A percentile compares a stretch with the other conserved stretches of the same genome.
These are phyloP conservation scores for Columbina picui DNA, from an alignment of 2,113 vertebrate species.

Conservation along the genomic window DNA sequence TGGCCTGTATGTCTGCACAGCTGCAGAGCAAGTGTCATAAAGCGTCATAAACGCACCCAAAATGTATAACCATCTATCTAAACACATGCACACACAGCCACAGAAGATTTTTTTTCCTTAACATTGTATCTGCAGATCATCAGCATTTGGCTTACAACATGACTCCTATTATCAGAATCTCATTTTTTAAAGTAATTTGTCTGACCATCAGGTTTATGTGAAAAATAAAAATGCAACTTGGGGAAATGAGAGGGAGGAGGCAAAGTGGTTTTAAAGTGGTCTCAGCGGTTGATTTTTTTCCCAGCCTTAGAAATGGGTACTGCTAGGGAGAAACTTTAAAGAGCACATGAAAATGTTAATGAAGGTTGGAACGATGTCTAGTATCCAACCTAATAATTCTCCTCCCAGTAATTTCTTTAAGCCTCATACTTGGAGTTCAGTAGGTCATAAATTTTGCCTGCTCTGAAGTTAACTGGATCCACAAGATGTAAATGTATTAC, in stretches of 20 bases:
- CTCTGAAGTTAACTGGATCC: slow-evolving; percentile 50
- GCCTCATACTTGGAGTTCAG: slow-evolving; percentile 42
- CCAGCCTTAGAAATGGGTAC: background rate
- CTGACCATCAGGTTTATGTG: slow-evolving; percentile 1
- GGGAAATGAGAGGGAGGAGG: slow-evolving; percentile 23
- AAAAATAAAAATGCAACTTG: background rate
- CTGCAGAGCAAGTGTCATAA: background rate
- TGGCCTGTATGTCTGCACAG: background rate
- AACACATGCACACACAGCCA: fast-evolving
- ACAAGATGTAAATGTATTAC: slow-evolving; percentile 54
- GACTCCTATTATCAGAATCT: background rate
- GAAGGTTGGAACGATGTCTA: slow-evolving; percentile 43
- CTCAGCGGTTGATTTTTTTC: background rate
- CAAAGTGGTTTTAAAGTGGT: slow-evolving; percentile 20
- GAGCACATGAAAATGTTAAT: slow-evolving; percentile 17
- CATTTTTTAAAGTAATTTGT: background rate
- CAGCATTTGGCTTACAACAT: background rate
- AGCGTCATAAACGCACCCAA: background rate
- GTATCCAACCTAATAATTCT: slow-evolving; percentile 49
- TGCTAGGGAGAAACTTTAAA: slow-evolving; percentile 30
- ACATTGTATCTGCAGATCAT: background rate
- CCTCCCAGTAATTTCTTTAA: slow-evolving; percentile 54
- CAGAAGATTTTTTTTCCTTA: background rate
- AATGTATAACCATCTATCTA: background rate
- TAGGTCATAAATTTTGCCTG: slow-evolving; percentile 62